Evolutionary conservation across 2,888 invertebrate species (phyloP).

Genomic region (Mesoligia furuncula): DNA sequence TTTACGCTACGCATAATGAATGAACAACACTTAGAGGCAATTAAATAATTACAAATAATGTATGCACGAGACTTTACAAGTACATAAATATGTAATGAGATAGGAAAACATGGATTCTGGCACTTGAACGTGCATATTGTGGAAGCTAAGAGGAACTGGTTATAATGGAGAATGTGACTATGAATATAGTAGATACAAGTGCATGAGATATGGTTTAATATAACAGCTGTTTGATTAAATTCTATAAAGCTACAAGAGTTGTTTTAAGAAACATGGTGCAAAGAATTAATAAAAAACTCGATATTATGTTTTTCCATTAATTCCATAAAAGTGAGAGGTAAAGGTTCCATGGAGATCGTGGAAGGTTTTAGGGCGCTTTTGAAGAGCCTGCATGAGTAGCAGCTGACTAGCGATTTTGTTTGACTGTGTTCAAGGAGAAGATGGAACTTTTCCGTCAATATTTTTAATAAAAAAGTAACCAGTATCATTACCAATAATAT

Average conservation of each 20-base stretch:
- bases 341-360: neutral
- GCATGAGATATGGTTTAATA: neutral
- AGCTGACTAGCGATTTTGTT: neutral
- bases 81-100: constrained; percentile 64
- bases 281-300: neutral
- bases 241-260: neutral
- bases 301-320: neutral
- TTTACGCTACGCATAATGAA: constrained; percentile 58
- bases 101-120: constrained; percentile 61
- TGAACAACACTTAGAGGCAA: constrained; percentile 53
- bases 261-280: neutral
- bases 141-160: constrained; percentile 40
- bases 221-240: neutral
- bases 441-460: neutral
- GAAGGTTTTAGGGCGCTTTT: neutral
- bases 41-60: constrained; percentile 63
- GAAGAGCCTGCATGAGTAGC: neutral
- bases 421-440: neutral
- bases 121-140: constrained; percentile 49
- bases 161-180: constrained; percentile 29
- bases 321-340: neutral
- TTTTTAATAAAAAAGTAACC: neutral
- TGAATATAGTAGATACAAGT: constrained; percentile 15
- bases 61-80: constrained; percentile 55
- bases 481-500: neutral